phyloP scores from a whole-genome alignment of 2,797 vertebrate genomes.

The Microctenopoma steveboyesi region DNA sequence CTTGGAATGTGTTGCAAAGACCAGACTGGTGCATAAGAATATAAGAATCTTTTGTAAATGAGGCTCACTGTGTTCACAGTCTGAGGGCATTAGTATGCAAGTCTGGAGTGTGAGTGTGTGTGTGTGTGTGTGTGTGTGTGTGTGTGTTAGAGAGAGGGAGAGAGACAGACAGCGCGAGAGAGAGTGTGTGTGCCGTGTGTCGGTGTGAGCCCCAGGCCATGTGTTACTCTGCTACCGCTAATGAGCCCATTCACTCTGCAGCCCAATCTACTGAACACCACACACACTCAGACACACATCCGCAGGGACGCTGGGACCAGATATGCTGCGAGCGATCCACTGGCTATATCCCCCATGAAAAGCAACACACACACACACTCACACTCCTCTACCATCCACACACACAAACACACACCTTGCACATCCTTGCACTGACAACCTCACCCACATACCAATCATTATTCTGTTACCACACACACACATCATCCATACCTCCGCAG shows the following conservation, averaged over 20 bases:
- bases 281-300: constrained; percentile 56
- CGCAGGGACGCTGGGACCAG: constrained; percentile 68
- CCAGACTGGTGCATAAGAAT: constrained; percentile 52
- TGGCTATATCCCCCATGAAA: constrained; percentile 71
- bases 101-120: constrained; percentile 51
- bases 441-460: constrained; percentile 58
- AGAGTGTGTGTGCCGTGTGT: constrained; percentile 43
- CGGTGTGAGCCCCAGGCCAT: constrained; percentile 75
- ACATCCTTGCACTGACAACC: constrained; percentile 53
- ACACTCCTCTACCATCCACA: constrained; percentile 18
- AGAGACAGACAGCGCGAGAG: constrained; percentile 14
- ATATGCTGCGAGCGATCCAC: constrained; percentile 79
- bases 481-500: constrained; percentile 18
- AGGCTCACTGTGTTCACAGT: constrained; percentile 66
- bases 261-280: constrained; percentile 64
- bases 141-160: constrained; percentile 1
- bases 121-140: constrained; percentile 10
- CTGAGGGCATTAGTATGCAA: constrained; percentile 73
- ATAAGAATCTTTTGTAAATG: constrained; percentile 69
- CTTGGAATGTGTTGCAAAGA: constrained; percentile 45
- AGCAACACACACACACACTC: constrained; percentile 3
- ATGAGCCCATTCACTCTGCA: constrained; percentile 79
- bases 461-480: constrained; percentile 35
- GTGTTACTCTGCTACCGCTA: constrained; percentile 79
- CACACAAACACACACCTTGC: constrained; percentile 14